These are phyloP conservation scores for Lophotis ruficrista DNA, from an alignment of 2,113 vertebrate genomes.

Conservation along the genomic window DNA sequence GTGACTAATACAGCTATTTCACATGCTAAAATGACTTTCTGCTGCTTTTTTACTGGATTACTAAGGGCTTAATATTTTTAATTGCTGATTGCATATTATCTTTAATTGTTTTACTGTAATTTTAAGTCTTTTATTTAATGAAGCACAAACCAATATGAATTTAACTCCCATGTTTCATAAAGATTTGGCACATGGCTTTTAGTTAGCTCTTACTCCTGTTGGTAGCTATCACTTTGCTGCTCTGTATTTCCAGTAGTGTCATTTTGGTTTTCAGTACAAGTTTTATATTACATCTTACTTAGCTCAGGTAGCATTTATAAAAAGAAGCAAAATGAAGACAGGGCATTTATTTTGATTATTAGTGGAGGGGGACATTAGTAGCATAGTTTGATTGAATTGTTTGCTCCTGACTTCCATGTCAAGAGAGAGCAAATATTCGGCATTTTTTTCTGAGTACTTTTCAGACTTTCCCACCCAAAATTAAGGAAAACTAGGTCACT, in stretches of 20 bases:
- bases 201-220: neutral
- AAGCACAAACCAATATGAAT: neutral
- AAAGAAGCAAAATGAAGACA: neutral
- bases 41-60: neutral
- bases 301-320: neutral
- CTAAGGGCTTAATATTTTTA: neutral
- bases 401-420: neutral
- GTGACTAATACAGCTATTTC: neutral
- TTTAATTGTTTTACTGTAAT: neutral
- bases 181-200: neutral
- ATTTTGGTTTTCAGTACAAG: neutral
- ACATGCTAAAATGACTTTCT: neutral
- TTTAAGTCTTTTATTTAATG: neutral
- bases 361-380: neutral
- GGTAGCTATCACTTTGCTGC: neutral
- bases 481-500: neutral
- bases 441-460: neutral
- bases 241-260: neutral
- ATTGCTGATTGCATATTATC: neutral
- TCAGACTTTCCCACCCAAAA: neutral
- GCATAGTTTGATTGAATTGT: neutral
- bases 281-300: neutral
- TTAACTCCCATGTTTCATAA: neutral
- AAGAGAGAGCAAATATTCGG: accelerated
- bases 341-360: neutral